Conservation (phyloP, 2,888 invertebrate genomes). For the Ichneumoninae sp. region DNA sequence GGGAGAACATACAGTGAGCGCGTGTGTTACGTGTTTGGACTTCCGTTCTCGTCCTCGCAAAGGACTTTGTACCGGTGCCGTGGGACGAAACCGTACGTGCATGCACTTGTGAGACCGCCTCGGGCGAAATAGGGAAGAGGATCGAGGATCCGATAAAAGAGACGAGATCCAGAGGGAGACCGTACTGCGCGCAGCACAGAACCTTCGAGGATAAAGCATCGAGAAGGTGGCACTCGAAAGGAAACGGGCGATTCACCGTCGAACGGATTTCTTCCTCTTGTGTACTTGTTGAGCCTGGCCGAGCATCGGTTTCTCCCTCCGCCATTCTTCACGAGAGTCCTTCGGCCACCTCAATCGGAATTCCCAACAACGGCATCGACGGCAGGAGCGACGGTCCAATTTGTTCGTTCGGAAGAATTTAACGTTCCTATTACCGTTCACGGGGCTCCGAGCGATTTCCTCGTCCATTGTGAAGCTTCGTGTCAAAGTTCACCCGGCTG, state of each 20-base stretch:
- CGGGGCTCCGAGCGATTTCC: conserved; percentile 25
- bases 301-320: conserved; percentile 50
- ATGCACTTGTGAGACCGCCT: conserved; percentile 11
- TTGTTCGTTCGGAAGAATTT: conserved; percentile 50
- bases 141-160: conserved; percentile 41
- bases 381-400: not conserved
- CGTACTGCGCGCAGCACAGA: conserved; percentile 28
- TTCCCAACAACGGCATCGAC: conserved; percentile 16
- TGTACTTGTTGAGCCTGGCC: conserved; percentile 78
- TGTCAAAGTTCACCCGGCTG: conserved; percentile 25
- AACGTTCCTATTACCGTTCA: conserved; percentile 47
- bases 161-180: conserved; percentile 34
- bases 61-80: conserved; percentile 44
- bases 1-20: conserved; percentile 39
- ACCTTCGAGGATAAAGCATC: conserved; percentile 57
- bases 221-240: conserved; percentile 40
- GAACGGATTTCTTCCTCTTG: conserved; percentile 63
- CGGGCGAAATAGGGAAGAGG: conserved; percentile 53
- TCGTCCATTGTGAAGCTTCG: conserved; percentile 29
- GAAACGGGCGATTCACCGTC: conserved; percentile 64
- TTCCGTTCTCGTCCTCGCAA: conserved; percentile 34
- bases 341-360: conserved; percentile 43
- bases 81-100: conserved; percentile 35
- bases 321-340: conserved; percentile 43
- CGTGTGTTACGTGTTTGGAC: conserved; percentile 60